Evolutionary conservation across 2,888 invertebrate species (phyloP), one percentile per base, ranked within the genome.

Genomic region (Chrysolina oricalcia): DNA sequence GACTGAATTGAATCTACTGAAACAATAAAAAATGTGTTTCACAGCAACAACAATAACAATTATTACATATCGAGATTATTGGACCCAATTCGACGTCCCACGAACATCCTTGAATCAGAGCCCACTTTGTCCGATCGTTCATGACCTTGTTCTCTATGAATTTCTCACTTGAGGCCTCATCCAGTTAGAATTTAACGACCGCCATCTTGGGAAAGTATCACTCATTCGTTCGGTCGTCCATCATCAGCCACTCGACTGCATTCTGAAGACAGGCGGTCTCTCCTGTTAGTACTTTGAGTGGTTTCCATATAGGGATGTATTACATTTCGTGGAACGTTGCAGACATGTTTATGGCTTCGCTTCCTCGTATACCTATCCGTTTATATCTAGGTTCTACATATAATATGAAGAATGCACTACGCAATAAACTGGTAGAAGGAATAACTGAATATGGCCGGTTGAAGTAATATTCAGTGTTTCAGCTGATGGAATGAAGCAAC

Each of bases 131-230:
- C 59, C 23, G 35, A 27, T 59, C 11, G 35, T n/a, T 35, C 59
- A 27, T 27, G 59, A 59, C 27, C n/a, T 27, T 27, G 59, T 59
- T 59, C n/a, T 17, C 35, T 35, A 27, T 59, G 59, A 59, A 59
- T 35, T n/a, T n/a, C 23, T 27, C 27, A 59, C 59, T 59, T 35
- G 59, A 59, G 59, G 23, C 59, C 23, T 59, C 23, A 6, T 15
- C 59, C 9, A 35, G 59, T 59, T 59, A 59, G 59, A 59, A n/a
- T 59, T 6, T 35, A 59, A 59, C n/a, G 59, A 59, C 9, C 59
- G 35, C 59, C 59, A 59, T 59, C 59, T 59, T 59, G 23, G 59
- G 59, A 59, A 59, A 59, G 59, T 59, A 35, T 59, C 59, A 59
- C 59, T 59, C 35, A 17, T 21, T 13, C 5, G 53, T 43, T 66